Evolutionary conservation across 2,113 vertebrate genomes (phyloP).

Genomic region (Festucalex cinctus): DNA sequence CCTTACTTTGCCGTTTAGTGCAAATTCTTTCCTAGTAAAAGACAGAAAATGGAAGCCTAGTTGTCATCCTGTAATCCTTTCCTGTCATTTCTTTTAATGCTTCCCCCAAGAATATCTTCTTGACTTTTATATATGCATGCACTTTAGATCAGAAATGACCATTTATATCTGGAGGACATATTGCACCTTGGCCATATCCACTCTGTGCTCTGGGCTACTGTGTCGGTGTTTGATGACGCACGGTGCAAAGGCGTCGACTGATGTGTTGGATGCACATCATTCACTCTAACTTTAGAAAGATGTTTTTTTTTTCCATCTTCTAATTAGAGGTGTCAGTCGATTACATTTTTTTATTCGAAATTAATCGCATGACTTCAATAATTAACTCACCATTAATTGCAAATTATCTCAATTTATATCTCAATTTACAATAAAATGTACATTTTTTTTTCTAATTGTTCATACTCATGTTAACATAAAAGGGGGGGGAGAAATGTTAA

Average conservation of each 20-base stretch:
- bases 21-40: neutral
- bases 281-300: constrained; percentile 1
- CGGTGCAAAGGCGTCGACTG: constrained; percentile 13
- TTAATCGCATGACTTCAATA: too few relatives aligned
- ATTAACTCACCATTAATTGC: too few relatives aligned
- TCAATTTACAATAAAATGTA: too few relatives aligned
- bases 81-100: constrained; percentile 10
- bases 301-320: too few relatives aligned
- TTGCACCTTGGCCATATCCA: constrained; percentile 55
- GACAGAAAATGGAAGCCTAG: neutral
- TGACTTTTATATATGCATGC: constrained; percentile 13
- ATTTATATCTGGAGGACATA: constrained; percentile 50
- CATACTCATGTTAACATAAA: too few relatives aligned
- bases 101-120: constrained; percentile 16
- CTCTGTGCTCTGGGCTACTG: constrained; percentile 58
- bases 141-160: constrained; percentile 49
- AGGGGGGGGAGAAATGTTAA: too few relatives aligned
- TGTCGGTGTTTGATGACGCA: constrained; percentile 59
- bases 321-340: too few relatives aligned
- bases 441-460: too few relatives aligned
- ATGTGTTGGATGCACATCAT: constrained; percentile 2
- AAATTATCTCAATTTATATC: too few relatives aligned
- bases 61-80: constrained; percentile 10
- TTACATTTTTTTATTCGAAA: too few relatives aligned
- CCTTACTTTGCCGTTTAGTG: neutral